Conservation (phyloP, 1,140 invertebrate species). For the Cylas formicarius region DNA sequence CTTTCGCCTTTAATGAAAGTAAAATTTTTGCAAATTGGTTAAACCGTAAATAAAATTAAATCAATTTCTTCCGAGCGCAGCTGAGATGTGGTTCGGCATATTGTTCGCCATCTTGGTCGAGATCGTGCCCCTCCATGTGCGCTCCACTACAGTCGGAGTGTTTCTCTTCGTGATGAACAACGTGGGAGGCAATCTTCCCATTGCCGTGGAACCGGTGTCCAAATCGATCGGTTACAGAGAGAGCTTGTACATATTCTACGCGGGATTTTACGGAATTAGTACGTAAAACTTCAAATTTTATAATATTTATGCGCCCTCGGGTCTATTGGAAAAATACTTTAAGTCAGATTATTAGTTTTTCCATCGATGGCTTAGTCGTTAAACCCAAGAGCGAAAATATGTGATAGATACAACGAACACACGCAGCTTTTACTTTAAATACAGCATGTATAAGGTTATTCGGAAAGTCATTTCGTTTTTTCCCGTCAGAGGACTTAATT, state of each 20-base stretch:
- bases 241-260: slow-evolving; percentile 79
- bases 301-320: neutral
- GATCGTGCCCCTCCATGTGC: slow-evolving; percentile 70
- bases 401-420: too few species aligned
- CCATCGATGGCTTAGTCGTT: too few species aligned
- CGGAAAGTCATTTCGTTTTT: too few species aligned
- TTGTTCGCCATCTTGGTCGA: slow-evolving; percentile 83
- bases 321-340: too few species aligned
- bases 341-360: too few species aligned
- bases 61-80: slow-evolving; percentile 49
- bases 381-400: too few species aligned
- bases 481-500: too few species aligned
- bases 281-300: slow-evolving; percentile 41
- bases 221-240: slow-evolving; percentile 72
- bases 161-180: slow-evolving; percentile 90
- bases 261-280: slow-evolving; percentile 78
- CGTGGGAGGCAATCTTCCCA: slow-evolving; percentile 84
- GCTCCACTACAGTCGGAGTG: slow-evolving; percentile 76
- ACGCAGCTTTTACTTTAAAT: too few species aligned
- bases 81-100: slow-evolving; percentile 91
- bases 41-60: too few species aligned
- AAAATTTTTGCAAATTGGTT: too few species aligned
- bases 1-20: too few species aligned
- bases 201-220: slow-evolving; percentile 76
- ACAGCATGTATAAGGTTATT: too few species aligned